Evolutionary conservation across 2,113 vertebrate species (phyloP).

Genomic region (Otus sunia): DNA sequence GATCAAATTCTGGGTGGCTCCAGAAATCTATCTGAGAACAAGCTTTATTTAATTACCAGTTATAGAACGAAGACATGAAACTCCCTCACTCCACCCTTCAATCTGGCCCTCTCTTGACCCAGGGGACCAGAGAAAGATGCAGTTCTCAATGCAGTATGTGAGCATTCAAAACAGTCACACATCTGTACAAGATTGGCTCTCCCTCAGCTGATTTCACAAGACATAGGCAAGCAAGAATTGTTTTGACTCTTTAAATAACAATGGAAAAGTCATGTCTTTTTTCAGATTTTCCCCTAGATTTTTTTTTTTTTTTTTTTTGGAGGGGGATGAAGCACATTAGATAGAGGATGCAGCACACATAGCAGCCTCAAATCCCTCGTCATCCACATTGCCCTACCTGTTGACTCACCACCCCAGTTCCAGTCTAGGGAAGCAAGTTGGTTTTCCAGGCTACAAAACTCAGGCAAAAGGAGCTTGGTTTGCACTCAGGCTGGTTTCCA

Average conservation of each 20-base stretch:
- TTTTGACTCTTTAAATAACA: not conserved
- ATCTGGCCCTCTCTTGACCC: not conserved
- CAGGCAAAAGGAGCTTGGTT: not conserved
- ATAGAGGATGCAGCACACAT: not conserved
- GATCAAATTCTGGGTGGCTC: not conserved
- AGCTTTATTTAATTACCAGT: conserved; percentile 5
- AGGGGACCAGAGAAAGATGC: not conserved
- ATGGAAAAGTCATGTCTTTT: not conserved
- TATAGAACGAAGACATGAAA: not conserved
- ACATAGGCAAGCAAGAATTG: not conserved
- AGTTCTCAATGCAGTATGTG: not conserved
- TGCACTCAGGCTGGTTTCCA: not conserved
- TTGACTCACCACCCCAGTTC: not conserved
- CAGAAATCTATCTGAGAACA: not conserved
- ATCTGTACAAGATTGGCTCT: not conserved
- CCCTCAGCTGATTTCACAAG: not conserved
- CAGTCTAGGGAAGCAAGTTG: not conserved
- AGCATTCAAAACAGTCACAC: not conserved
- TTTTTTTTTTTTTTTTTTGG: not conserved
- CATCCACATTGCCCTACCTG: not conserved
- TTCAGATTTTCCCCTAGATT: not conserved
- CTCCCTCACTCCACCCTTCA: not conserved
- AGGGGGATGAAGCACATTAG: not conserved
- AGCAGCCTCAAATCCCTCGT: not conserved
- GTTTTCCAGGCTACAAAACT: not conserved